These are phyloP conservation scores for honey bee (Apis mellifera) DNA, from an alignment of 1,140 invertebrate species.

Conservation along the genomic window DNA sequence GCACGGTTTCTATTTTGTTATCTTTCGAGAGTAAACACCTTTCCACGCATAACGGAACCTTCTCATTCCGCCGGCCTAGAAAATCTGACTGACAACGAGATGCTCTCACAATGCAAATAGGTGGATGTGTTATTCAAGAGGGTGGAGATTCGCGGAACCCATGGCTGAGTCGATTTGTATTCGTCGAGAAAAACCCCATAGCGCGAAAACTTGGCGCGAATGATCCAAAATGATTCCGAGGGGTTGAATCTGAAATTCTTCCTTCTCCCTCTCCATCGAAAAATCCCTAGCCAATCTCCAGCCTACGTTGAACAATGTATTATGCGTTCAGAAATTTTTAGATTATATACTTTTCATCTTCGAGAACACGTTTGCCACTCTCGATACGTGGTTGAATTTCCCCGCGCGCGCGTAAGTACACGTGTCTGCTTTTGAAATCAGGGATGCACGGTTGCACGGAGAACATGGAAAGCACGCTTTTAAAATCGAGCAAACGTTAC, in stretches of 20 bases:
- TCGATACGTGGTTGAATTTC: background rate
- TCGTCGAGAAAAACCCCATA: conserved; percentile 47
- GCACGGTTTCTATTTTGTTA: background rate
- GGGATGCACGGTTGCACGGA: background rate
- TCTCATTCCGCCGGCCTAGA: conserved; percentile 20
- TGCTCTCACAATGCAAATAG: conserved; percentile 44
- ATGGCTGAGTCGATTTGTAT: conserved; percentile 62
- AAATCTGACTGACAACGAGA: conserved; percentile 60
- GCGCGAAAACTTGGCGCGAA: conserved; percentile 29
- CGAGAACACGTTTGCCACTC: background rate
- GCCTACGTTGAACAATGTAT: background rate
- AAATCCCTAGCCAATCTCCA: background rate
- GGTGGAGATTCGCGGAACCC: conserved; percentile 21
- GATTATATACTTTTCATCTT: background rate
- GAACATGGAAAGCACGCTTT: conserved; percentile 6
- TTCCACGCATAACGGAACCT: background rate
- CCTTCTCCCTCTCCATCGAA: too few relatives aligned
- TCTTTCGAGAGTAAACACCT: conserved; percentile 15
- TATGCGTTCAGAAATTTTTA: background rate
- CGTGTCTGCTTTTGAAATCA: background rate
- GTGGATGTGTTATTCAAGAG: conserved; percentile 62
- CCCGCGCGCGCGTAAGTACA: background rate
- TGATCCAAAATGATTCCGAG: conserved; percentile 23
- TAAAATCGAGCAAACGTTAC: background rate
- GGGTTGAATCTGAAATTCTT: conserved; percentile 45